Percentiles rank a stretch among this genome's conserved stretches.
Evolutionary conservation across 2,888 invertebrate genomes (phyloP).

Genomic region (Drosophila paramelanica): DNA sequence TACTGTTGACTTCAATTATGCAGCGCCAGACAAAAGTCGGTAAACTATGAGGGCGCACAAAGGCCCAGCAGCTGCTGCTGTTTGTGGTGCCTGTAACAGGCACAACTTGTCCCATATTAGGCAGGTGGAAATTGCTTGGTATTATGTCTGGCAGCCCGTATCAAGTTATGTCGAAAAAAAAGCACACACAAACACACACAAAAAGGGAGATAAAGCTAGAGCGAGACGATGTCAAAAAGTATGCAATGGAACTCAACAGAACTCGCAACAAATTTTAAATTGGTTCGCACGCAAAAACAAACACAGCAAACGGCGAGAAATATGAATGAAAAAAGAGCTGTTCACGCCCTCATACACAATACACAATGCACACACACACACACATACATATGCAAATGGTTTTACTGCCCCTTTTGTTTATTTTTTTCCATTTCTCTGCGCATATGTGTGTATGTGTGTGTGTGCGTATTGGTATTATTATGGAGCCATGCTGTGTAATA

Average conservation of each 20-base stretch:
- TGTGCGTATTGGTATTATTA: constrained; percentile 71
- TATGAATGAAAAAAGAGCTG: constrained; percentile 70
- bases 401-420: constrained; percentile 70
- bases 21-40: constrained; percentile 56
- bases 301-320: constrained; percentile 48
- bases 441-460: constrained; percentile 14
- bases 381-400: constrained; percentile 68
- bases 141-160: constrained; percentile 61
- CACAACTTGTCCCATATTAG: constrained; percentile 35
- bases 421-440: constrained; percentile 15
- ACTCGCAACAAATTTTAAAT: constrained; percentile 79
- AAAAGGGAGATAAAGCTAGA: neutral
- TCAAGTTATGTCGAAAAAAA: constrained; percentile 55
- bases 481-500: constrained; percentile 80
- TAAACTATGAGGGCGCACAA: constrained; percentile 56
- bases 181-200: neutral
- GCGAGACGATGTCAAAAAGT: constrained; percentile 48
- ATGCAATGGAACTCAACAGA: constrained; percentile 62
- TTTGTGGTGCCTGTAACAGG: constrained; percentile 31
- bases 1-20: constrained; percentile 71
- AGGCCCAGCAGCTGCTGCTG: constrained; percentile 12
- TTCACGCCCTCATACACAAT: constrained; percentile 61
- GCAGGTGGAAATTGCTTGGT: constrained; percentile 65
- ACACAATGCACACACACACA: constrained; percentile 21
- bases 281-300: constrained; percentile 61